A percentile compares a stretch with the other conserved stretches of the same genome.
These are phyloP conservation scores for Lutraria rhynchaena DNA, from an alignment of 1,140 invertebrate genomes.

Conservation along the genomic window DNA sequence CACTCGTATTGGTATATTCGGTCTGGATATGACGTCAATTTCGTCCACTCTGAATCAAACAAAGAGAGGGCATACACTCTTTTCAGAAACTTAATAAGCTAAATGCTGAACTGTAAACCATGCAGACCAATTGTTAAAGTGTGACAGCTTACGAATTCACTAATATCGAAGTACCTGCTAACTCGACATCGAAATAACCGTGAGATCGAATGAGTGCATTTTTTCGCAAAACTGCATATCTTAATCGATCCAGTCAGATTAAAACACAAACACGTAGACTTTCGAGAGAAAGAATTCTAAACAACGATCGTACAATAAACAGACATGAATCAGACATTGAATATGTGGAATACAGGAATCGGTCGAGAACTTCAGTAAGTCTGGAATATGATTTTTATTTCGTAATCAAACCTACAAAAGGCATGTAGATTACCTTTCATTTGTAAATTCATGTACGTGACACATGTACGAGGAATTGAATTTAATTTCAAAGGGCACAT, in stretches of 20 bases:
- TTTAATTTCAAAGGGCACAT: neutral
- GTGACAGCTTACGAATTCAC: neutral
- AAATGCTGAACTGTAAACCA: neutral
- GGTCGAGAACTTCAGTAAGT: too few relatives aligned
- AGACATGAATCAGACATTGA: too few relatives aligned
- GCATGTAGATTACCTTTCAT: too few relatives aligned
- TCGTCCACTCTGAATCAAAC: conserved; percentile 9
- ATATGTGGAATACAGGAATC: too few relatives aligned
- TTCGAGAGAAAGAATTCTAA: too few relatives aligned
- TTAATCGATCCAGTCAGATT: neutral
- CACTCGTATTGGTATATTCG: conserved; percentile 9
- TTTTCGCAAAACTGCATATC: neutral
- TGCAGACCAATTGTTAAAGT: neutral
- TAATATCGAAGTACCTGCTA: neutral
- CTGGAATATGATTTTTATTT: too few relatives aligned
- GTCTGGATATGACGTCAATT: conserved; percentile 14
- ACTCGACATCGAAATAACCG: neutral
- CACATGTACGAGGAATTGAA: too few relatives aligned
- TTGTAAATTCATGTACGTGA: too few relatives aligned
- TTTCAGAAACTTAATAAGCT: neutral
- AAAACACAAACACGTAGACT: too few relatives aligned
- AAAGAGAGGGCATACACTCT: neutral
- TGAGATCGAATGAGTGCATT: neutral
- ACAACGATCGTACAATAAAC: too few relatives aligned
- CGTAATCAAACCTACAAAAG: too few relatives aligned